Evolutionary conservation across 2,113 vertebrate genomes (phyloP).

Genomic region (Notiomystis cincta): DNA sequence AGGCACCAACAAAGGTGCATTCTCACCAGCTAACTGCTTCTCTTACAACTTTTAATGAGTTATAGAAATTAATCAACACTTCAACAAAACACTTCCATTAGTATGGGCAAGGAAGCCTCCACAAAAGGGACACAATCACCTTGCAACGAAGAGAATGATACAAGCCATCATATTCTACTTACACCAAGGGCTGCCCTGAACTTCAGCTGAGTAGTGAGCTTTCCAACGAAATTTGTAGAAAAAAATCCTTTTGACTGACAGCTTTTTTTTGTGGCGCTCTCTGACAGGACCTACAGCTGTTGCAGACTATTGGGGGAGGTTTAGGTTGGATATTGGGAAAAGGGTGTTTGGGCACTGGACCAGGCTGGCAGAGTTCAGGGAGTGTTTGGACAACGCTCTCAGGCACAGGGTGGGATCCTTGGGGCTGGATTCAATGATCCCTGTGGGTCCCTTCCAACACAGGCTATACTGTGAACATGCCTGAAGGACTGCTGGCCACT

Average conservation of each 20-base stretch:
- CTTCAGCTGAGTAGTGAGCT: neutral
- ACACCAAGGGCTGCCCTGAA: neutral
- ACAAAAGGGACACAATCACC: neutral
- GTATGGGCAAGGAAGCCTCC: neutral
- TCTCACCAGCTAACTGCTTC: neutral
- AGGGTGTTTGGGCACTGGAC: neutral
- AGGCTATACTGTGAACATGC: neutral
- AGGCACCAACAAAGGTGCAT: neutral
- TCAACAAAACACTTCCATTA: neutral
- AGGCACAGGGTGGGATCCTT: neutral
- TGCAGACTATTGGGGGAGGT: neutral
- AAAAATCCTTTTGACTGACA: neutral
- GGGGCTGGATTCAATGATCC: neutral
- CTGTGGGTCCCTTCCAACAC: neutral
- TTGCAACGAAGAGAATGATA: neutral
- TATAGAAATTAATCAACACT: neutral
- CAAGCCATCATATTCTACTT: neutral
- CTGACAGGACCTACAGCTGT: neutral
- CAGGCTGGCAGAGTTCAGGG: neutral
- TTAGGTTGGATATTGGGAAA: neutral
- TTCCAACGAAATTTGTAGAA: neutral
- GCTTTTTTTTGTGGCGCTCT: neutral
- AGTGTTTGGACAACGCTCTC: neutral
- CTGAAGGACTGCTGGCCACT: neutral
- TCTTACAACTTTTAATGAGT: neutral